Conservation (phyloP, 1,140 invertebrate species). For the Diorhabda carinulata region DNA sequence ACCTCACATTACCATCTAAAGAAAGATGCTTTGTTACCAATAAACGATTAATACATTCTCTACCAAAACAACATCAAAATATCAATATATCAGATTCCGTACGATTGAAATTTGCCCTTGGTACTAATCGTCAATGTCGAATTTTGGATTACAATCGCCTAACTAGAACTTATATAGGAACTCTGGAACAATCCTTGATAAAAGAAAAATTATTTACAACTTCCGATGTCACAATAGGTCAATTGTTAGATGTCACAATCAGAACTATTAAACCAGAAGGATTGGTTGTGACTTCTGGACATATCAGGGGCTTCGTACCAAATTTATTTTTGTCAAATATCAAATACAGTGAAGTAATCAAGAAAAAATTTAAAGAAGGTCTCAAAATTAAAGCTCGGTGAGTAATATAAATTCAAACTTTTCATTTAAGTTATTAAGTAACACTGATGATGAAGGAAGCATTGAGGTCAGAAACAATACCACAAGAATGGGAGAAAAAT, state of each 20-base stretch:
- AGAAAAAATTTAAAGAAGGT: conserved; percentile 48
- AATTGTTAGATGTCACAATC: conserved; percentile 51
- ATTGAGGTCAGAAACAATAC: no score
- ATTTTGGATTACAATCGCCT: conserved; percentile 56
- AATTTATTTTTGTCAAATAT: conserved; percentile 42
- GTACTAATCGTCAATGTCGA: conserved; percentile 55
- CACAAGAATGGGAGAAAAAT: no score
- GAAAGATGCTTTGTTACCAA: conserved; percentile 56
- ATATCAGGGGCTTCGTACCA: conserved; percentile 45
- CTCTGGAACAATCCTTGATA: conserved; percentile 54
- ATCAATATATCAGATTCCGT: conserved; percentile 45
- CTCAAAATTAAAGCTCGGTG: conserved; percentile 49
- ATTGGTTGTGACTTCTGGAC: conserved; percentile 45
- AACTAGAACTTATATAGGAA: conserved; percentile 57
- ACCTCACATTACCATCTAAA: conserved; percentile 53
- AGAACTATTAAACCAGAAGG: conserved; percentile 43
- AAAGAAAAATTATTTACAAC: conserved; percentile 51
- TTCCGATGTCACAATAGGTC: conserved; percentile 53
- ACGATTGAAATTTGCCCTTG: conserved; percentile 49
- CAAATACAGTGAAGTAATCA: conserved; percentile 33
- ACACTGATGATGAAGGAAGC: no score
- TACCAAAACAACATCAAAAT: conserved; percentile 22
- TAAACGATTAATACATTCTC: conserved; percentile 35
- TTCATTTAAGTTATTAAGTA: no score
- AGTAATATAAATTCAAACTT: neutral